These are phyloP conservation scores for Nemoura dubitans DNA, from an alignment of 2,888 invertebrate genomes.

Conservation along the genomic window DNA sequence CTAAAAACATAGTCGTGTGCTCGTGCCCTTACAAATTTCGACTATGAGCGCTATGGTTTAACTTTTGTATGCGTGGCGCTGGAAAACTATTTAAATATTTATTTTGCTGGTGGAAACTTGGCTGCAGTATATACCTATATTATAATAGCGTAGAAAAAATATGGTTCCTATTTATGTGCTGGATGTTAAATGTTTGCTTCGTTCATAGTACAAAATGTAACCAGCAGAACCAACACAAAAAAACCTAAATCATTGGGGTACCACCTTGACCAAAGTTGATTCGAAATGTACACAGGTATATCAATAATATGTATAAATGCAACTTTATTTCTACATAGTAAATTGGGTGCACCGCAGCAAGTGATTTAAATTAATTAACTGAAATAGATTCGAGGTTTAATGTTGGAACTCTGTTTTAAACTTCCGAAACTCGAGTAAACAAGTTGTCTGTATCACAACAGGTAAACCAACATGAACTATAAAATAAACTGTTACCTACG, in stretches of 20 bases:
- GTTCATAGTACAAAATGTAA: neutral
- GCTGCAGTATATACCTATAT: too few species aligned
- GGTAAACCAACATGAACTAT: too few species aligned
- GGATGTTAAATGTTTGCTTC: neutral
- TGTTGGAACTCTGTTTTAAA: too few species aligned
- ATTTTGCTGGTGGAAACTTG: neutral
- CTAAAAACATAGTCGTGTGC: neutral
- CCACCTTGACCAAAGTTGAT: neutral
- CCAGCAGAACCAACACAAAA: neutral
- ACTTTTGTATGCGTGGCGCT: neutral
- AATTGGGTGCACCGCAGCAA: too few species aligned
- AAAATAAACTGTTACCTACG: too few species aligned
- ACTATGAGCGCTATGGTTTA: neutral
- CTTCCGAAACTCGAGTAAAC: too few species aligned
- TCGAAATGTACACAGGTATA: neutral
- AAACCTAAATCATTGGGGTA: neutral
- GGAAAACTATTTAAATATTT: neutral
- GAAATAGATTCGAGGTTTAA: too few species aligned
- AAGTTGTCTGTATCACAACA: too few species aligned
- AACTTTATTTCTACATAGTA: too few species aligned
- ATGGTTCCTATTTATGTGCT: neutral
- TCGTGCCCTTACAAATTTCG: neutral
- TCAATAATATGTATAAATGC: too few species aligned
- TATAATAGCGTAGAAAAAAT: neutral
- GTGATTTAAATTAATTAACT: too few species aligned